Percentiles rank a stretch among this genome's conserved stretches.
Conservation (phyloP, 2,797 vertebrate genomes). For the Ibycter americanus region DNA sequence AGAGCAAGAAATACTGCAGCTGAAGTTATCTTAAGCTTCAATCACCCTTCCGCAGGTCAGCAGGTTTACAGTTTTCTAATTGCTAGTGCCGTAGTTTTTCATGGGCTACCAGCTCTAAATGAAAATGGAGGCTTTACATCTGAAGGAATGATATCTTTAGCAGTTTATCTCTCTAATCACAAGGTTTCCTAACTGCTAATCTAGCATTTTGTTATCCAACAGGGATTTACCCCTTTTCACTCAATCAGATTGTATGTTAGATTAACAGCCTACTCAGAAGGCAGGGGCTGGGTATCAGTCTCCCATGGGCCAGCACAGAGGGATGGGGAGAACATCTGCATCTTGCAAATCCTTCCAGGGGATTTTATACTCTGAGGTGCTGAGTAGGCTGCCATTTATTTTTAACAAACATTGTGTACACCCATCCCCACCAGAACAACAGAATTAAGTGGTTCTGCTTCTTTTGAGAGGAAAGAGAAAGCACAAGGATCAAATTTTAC, state of each 20-base stretch:
- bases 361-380: not conserved
- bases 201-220: not conserved
- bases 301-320: not conserved
- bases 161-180: constrained; percentile 27
- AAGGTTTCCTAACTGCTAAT: not conserved
- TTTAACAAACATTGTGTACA: not conserved
- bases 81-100: not conserved
- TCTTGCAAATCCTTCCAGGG: not conserved
- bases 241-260: not conserved
- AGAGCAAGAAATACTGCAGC: not conserved
- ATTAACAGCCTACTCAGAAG: not conserved
- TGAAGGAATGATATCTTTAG: not conserved
- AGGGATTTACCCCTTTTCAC: not conserved
- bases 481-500: not conserved
- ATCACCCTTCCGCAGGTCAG: not conserved
- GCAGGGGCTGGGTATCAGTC: not conserved
- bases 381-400: not conserved
- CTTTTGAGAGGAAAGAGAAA: not conserved
- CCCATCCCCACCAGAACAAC: not conserved
- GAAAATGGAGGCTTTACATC: not conserved
- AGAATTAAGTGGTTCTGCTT: not conserved
- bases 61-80: not conserved
- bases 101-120: not conserved
- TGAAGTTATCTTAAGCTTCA: not conserved
- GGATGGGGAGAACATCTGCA: not conserved